A percentile compares a stretch with the other conserved stretches of the same genome.
These are phyloP conservation scores for Dynastes maya DNA, from an alignment of 2,888 invertebrate genomes.

Conservation along the genomic window DNA sequence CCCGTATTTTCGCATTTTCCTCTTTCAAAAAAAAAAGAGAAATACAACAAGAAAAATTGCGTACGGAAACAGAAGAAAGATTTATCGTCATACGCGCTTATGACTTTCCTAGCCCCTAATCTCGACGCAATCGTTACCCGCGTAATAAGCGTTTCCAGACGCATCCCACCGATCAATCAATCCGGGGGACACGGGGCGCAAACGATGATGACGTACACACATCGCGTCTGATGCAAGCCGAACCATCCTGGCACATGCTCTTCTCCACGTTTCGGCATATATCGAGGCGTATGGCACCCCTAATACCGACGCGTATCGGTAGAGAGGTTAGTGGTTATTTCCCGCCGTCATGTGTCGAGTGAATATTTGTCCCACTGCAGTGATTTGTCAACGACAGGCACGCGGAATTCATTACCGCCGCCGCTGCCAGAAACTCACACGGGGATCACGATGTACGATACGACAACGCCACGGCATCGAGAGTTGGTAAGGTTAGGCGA, in stretches of 20 bases:
- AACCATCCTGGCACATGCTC: not conserved
- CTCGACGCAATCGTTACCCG: not conserved
- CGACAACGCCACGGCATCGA: conserved; percentile 21
- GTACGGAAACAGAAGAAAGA: not conserved
- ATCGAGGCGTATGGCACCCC: not conserved
- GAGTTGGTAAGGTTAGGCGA: conserved; percentile 30
- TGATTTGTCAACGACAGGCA: conserved; percentile 69
- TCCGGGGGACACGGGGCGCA: not conserved
- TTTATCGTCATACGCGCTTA: conserved; percentile 9
- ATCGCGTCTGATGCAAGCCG: conserved; percentile 25
- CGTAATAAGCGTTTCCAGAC: conserved; percentile 31
- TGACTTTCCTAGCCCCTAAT: conserved; percentile 1
- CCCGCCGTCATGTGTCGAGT: conserved; percentile 56
- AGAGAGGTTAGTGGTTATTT: conserved; percentile 41
- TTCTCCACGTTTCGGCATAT: not conserved
- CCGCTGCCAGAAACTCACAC: conserved; percentile 46
- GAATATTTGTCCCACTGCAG: conserved; percentile 65
- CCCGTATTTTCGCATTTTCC: not conserved
- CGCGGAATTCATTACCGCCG: conserved; percentile 65
- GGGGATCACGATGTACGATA: conserved; percentile 61
- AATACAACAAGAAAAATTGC: too few species aligned
- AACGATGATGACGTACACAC: conserved; percentile 26
- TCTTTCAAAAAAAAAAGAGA: not conserved
- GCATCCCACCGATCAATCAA: conserved; percentile 37
- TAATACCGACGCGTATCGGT: too few species aligned